Evolutionary conservation across 2,113 vertebrate genomes (phyloP).

Genomic region (Gopherus evgoodei): DNA sequence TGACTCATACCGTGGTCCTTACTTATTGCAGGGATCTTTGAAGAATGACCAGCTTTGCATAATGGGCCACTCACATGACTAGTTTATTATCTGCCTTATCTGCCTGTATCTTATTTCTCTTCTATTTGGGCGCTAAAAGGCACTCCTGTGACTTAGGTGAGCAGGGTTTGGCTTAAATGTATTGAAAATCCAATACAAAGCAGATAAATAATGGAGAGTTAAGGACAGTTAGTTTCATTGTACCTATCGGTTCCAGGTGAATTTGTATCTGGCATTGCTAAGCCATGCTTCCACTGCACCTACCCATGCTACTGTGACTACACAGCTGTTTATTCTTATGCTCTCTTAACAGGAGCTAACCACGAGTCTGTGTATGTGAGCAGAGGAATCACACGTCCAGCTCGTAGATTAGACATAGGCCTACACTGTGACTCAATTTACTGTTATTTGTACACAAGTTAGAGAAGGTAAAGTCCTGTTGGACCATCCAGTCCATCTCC

Average conservation of each 20-base stretch:
- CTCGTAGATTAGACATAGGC: neutral
- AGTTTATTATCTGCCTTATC: neutral
- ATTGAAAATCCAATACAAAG: neutral
- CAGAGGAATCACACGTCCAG: neutral
- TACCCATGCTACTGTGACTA: neutral
- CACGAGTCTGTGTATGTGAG: neutral
- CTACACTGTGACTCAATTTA: neutral
- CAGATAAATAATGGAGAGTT: neutral
- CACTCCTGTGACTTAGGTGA: neutral
- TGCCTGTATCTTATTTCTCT: neutral
- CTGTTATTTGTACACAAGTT: neutral
- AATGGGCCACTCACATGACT: neutral
- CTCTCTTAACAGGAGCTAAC: neutral
- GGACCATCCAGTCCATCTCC: neutral
- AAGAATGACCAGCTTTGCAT: neutral
- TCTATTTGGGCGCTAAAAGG: neutral
- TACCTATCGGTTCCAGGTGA: neutral
- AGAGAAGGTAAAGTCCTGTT: neutral
- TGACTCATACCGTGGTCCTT: fast-evolving
- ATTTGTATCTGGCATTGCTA: neutral
- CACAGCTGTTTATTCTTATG: neutral
- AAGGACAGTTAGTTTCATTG: neutral
- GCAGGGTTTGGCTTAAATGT: neutral
- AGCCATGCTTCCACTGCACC: neutral
- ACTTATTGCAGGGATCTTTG: neutral